Conservation (phyloP, 2,113 vertebrate species). For the Rhinoptilus africanus region DNA sequence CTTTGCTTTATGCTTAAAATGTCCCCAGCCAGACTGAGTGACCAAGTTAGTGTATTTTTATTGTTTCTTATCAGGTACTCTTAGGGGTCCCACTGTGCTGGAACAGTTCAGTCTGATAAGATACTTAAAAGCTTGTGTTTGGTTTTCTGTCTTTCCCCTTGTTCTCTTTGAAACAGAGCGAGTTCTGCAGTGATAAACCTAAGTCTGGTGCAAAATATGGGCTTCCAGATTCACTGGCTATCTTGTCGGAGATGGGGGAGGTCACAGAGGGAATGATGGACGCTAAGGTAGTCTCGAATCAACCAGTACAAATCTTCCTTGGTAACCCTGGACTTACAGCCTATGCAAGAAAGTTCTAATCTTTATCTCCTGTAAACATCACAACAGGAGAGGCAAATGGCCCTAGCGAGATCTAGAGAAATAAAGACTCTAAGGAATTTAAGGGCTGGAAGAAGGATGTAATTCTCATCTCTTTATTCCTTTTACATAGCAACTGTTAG, state of each 20-base stretch:
- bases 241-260: slow-evolving; percentile 97
- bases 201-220: slow-evolving; percentile 95
- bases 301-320: not conserved
- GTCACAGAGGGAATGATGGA: slow-evolving; percentile 98
- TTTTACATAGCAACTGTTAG: not conserved
- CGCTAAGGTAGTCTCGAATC: slow-evolving; percentile 82
- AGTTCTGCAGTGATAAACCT: slow-evolving; percentile 98
- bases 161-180: slow-evolving; percentile 78
- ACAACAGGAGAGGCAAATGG: not conserved
- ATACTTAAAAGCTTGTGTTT: not conserved
- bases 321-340: not conserved
- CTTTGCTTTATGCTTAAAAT: not conserved
- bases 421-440: not conserved
- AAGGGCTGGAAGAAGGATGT: not conserved
- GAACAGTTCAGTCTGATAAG: not conserved
- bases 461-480: not conserved
- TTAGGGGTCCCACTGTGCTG: not conserved
- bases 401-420: not conserved
- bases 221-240: slow-evolving; percentile 89
- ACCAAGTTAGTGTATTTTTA: not conserved
- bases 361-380: not conserved
- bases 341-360: not conserved
- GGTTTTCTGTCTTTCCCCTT: not conserved
- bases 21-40: not conserved
- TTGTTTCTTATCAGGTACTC: not conserved